Percentiles rank a stretch among this genome's conserved stretches.
phyloP scores from a whole-genome alignment of 2,888 invertebrate species.

The Mechanitis mazaeus region DNA sequence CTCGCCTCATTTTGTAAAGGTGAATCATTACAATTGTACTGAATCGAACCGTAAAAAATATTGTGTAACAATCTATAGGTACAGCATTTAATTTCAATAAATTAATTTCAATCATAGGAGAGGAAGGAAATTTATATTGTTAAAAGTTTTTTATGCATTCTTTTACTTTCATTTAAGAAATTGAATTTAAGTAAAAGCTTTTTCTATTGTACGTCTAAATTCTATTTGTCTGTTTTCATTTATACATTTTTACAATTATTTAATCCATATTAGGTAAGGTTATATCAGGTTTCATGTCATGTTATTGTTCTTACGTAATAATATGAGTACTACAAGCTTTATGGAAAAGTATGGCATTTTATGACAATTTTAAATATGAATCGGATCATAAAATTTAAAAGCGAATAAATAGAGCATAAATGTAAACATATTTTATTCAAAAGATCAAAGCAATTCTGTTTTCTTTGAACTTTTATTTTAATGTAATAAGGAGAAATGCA shows the following conservation, averaged over 20 bases:
- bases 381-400: too few relatives aligned
- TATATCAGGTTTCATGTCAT: too few relatives aligned
- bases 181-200: constrained; percentile 1
- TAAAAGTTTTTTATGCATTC: not conserved
- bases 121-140: not conserved
- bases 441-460: too few relatives aligned
- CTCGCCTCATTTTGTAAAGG: constrained; percentile 40
- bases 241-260: not conserved
- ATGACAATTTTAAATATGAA: too few relatives aligned
- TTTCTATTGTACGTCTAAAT: not conserved
- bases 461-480: too few relatives aligned
- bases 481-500: not conserved
- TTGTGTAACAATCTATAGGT: not conserved
- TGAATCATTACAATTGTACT: constrained; percentile 10
- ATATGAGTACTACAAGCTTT: too few relatives aligned
- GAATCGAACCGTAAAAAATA: not conserved
- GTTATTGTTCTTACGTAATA: too few relatives aligned
- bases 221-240: not conserved
- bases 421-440: too few relatives aligned
- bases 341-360: too few relatives aligned
- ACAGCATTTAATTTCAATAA: not conserved
- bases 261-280: not conserved
- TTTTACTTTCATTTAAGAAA: not conserved
- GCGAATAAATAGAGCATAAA: too few relatives aligned
- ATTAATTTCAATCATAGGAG: not conserved